These are phyloP conservation scores for Channa maculata DNA, from an alignment of 2,113 vertebrate species.

Conservation along the genomic window DNA sequence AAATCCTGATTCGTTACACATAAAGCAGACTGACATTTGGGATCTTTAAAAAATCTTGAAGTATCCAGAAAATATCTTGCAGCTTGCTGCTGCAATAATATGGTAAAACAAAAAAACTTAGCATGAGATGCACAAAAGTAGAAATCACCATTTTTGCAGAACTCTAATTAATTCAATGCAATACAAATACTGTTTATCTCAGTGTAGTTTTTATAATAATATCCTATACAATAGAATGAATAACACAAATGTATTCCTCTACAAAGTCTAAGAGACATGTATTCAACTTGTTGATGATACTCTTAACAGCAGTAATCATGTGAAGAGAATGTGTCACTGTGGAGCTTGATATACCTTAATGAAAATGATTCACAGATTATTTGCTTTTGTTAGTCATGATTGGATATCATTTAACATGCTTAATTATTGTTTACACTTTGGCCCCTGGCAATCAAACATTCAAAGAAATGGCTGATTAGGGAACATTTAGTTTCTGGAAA, in stretches of 20 bases:
- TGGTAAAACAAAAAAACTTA: not conserved
- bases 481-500: constrained; percentile 17
- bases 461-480: constrained; percentile 47
- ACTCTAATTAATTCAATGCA: constrained; percentile 33
- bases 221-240: not conserved
- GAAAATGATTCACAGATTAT: constrained; percentile 31
- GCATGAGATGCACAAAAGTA: constrained; percentile 34
- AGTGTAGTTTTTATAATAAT: constrained; percentile 10
- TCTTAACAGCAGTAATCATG: not conserved
- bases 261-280: not conserved
- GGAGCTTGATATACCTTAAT: constrained; percentile 14
- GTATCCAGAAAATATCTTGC: not conserved
- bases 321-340: not conserved
- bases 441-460: constrained; percentile 50
- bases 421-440: constrained; percentile 61
- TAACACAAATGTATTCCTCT: not conserved
- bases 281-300: not conserved
- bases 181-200: constrained; percentile 1
- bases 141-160: constrained; percentile 40
- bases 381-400: constrained; percentile 48
- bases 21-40: not conserved
- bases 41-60: constrained; percentile 14
- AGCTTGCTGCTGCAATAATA: constrained; percentile 26
- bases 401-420: constrained; percentile 54
- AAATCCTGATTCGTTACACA: not conserved